phyloP scores from a whole-genome alignment of 2,888 invertebrate species.

The Orthonevra nobilis region DNA sequence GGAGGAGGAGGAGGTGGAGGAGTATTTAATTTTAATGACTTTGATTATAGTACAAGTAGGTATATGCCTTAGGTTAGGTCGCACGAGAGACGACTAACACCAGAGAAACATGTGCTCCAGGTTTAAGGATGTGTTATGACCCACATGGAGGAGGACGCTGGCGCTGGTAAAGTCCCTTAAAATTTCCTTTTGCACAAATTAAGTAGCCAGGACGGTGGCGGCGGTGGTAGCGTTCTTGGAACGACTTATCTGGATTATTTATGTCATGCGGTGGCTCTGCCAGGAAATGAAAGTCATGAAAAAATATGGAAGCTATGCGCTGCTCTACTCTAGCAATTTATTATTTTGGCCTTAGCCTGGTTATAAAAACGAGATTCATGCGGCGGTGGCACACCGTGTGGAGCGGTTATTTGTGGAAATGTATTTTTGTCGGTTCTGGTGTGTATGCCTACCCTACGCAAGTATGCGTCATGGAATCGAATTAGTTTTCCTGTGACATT shows the following conservation, averaged over 20 bases:
- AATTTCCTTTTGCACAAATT: constrained; percentile 50
- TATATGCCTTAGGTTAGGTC: constrained; percentile 10
- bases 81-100: background rate
- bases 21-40: constrained; percentile 50
- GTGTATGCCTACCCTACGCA: background rate
- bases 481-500: constrained; percentile 20
- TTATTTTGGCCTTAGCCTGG: constrained; percentile 58
- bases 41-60: constrained; percentile 11
- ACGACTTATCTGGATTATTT: constrained; percentile 69
- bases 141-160: constrained; percentile 2
- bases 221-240: constrained; percentile 22
- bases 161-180: constrained; percentile 14
- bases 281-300: constrained; percentile 67
- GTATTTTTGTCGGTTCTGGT: constrained; percentile 11
- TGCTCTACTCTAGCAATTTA: constrained; percentile 57
- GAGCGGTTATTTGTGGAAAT: background rate
- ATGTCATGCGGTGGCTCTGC: constrained; percentile 59
- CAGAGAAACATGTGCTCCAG: constrained; percentile 10
- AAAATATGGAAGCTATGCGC: constrained; percentile 69
- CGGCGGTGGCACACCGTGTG: background rate
- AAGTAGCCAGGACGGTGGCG: constrained; percentile 9
- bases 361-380: constrained; percentile 21
- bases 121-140: constrained; percentile 21
- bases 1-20: no score
- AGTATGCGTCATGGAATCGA: constrained; percentile 28